phyloP scores from a whole-genome alignment of 1,140 invertebrate species.

The Drosophila takahashii region DNA sequence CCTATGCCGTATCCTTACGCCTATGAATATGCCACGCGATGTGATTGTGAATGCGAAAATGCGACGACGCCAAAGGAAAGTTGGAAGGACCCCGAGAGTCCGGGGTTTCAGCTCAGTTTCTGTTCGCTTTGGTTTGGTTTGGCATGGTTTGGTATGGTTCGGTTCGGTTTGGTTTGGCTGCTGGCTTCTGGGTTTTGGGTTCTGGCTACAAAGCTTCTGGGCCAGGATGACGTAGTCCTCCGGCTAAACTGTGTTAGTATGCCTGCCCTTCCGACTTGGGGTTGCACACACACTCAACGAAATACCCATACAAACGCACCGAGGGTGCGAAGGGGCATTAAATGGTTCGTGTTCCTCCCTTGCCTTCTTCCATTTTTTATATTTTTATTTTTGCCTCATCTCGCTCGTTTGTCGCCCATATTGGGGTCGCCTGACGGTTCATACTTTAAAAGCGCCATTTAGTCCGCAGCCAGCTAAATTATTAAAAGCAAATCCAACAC shows the following conservation, averaged over 20 bases:
- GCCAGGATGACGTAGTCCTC: slow-evolving; percentile 80
- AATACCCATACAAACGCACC: slow-evolving; percentile 37
- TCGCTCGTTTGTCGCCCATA: slow-evolving; percentile 35
- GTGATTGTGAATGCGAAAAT: slow-evolving; percentile 81
- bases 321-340: slow-evolving; percentile 60
- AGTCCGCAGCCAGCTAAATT: slow-evolving; percentile 69
- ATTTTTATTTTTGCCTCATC: slow-evolving; percentile 46
- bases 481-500: slow-evolving; percentile 74
- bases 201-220: slow-evolving; percentile 28
- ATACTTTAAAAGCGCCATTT: slow-evolving; percentile 80
- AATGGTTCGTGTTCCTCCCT: slow-evolving; percentile 64
- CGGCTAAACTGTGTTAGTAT: slow-evolving; percentile 70
- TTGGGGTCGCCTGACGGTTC: slow-evolving; percentile 70
- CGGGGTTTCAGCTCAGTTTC: slow-evolving; percentile 32
- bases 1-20: slow-evolving; percentile 3
- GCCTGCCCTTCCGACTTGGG: slow-evolving; percentile 58
- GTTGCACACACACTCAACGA: slow-evolving; percentile 50
- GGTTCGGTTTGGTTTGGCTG: neutral
- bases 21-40: slow-evolving; percentile 66
- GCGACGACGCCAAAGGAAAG: slow-evolving; percentile 67
- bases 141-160: slow-evolving; percentile 10
- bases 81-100: slow-evolving; percentile 14
- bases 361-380: slow-evolving; percentile 33
- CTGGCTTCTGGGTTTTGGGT: neutral
- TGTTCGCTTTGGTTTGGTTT: slow-evolving; percentile 14